These are phyloP conservation scores for Xenus cinereus DNA, from an alignment of 2,113 vertebrate species.

Conservation along the genomic window DNA sequence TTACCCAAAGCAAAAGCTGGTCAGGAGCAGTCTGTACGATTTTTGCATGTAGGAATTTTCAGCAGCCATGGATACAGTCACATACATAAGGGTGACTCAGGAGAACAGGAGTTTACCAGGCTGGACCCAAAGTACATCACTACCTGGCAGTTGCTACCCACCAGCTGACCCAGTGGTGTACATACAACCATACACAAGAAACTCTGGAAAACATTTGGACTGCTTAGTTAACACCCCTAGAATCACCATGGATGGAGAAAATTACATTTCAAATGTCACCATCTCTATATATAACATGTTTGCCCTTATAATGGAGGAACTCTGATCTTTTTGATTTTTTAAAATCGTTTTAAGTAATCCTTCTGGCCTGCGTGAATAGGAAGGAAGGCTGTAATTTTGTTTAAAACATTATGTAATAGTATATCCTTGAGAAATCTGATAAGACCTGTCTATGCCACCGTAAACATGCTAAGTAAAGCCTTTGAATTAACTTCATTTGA, in stretches of 20 bases:
- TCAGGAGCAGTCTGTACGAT: not conserved
- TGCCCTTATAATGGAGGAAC: not conserved
- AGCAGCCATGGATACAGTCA: not conserved
- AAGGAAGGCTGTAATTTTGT: conserved; percentile 19
- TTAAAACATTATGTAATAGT: not conserved
- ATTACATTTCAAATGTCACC: not conserved
- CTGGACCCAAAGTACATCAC: not conserved
- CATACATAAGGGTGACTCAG: not conserved
- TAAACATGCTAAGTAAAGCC: conserved; percentile 15
- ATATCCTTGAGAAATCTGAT: conserved; percentile 45
- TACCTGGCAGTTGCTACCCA: not conserved
- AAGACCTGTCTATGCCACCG: not conserved
- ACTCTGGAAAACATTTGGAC: not conserved
- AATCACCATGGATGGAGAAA: not conserved
- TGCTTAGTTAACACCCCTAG: not conserved
- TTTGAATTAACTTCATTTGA: conserved; percentile 32
- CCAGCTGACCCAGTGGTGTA: not conserved
- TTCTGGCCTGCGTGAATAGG: not conserved
- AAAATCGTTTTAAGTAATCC: not conserved
- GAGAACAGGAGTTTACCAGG: not conserved
- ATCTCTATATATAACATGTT: not conserved
- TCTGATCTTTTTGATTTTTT: not conserved
- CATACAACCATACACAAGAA: not conserved
- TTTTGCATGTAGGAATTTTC: not conserved
- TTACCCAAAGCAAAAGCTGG: not conserved